These are phyloP conservation scores for Macquaria ambigua DNA, from an alignment of 2,113 vertebrate species.

Conservation along the genomic window DNA sequence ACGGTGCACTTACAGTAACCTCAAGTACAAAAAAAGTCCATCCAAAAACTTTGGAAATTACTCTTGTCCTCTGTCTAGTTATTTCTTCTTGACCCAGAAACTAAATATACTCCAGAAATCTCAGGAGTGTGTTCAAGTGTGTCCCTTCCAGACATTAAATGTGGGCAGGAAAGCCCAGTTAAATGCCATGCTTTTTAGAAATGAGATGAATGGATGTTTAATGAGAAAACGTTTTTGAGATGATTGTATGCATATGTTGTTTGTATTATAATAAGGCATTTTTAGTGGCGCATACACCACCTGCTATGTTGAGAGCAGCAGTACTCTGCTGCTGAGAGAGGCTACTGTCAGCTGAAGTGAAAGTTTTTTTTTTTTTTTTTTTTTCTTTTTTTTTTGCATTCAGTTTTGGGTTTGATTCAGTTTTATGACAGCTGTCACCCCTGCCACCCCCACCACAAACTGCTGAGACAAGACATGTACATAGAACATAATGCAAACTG, in stretches of 20 bases:
- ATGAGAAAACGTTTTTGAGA: background rate
- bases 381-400: constrained; percentile 21
- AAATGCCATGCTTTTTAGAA: background rate
- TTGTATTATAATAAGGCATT: background rate
- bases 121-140: constrained; percentile 20
- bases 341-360: constrained; percentile 12
- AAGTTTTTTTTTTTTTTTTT: constrained; percentile 24
- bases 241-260: background rate
- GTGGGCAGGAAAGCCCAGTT: background rate
- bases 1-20: background rate
- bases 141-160: constrained; percentile 13
- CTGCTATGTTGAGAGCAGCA: constrained; percentile 27
- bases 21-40: constrained; percentile 17
- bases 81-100: constrained; percentile 62
- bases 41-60: constrained; percentile 36
- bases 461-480: constrained; percentile 19
- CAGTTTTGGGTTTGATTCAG: constrained; percentile 30
- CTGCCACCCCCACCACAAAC: constrained; percentile 32
- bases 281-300: background rate
- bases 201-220: background rate
- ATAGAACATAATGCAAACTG: constrained; percentile 38
- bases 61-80: constrained; percentile 18
- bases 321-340: constrained; percentile 11
- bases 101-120: constrained; percentile 44
- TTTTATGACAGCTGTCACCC: constrained; percentile 51